These are phyloP conservation scores for Pampusana beccarii DNA, from an alignment of 2,113 vertebrate species.

Conservation along the genomic window DNA sequence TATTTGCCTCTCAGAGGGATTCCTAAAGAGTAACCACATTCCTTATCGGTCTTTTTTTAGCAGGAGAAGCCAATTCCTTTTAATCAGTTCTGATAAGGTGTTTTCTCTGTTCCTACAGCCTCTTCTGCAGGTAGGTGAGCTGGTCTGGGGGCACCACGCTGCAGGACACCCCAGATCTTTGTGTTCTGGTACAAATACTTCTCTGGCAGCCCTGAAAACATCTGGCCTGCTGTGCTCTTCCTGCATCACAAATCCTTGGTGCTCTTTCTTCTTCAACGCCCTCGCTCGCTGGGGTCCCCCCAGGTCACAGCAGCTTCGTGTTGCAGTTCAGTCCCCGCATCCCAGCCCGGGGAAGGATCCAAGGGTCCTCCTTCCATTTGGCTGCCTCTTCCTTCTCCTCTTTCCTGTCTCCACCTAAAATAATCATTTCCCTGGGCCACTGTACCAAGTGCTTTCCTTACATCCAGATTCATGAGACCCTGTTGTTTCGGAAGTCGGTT, in stretches of 20 bases:
- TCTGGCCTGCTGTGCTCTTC: not conserved
- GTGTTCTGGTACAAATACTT: not conserved
- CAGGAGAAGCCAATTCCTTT: not conserved
- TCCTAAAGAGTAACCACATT: not conserved
- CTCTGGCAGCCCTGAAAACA: not conserved
- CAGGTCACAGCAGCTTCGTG: not conserved
- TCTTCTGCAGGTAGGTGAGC: fast-evolving
- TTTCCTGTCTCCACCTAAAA: not conserved
- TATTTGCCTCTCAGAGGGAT: not conserved
- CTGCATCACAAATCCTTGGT: not conserved
- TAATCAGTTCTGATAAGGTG: not conserved
- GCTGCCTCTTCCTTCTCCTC: not conserved
- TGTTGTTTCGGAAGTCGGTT: not conserved
- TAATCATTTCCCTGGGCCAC: not conserved
- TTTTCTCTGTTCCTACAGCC: not conserved
- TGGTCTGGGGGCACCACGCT: not conserved
- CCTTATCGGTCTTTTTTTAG: not conserved
- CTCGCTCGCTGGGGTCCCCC: not conserved
- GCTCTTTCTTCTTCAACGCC: not conserved
- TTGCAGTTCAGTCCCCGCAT: not conserved
- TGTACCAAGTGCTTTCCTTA: not conserved
- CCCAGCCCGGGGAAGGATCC: not conserved
- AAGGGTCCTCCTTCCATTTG: not conserved
- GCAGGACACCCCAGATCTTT: not conserved
- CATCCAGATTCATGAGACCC: not conserved